Conservation (phyloP, 2,797 vertebrate species). For the Psittacula derbiana region DNA sequence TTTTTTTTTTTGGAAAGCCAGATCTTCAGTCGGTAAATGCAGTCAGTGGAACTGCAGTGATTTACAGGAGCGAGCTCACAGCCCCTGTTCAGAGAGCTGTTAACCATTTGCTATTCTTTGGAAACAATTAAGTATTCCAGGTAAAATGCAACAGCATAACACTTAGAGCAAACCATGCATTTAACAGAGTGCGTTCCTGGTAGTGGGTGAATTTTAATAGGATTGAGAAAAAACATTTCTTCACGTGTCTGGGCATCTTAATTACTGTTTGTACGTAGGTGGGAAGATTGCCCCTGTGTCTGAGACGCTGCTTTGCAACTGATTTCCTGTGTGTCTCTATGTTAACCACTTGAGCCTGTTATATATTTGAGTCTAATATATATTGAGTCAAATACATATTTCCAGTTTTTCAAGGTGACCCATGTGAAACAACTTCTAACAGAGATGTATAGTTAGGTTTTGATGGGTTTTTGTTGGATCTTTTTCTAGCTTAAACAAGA, state of each 20-base stretch:
- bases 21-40: neutral
- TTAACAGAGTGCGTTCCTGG: neutral
- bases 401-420: neutral
- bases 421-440: neutral
- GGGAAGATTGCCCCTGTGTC: neutral
- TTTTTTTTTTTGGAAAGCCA: neutral
- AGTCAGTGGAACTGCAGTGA: neutral
- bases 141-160: neutral
- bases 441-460: neutral
- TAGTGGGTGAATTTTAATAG: slow-evolving; percentile 5
- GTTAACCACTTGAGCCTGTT: neutral
- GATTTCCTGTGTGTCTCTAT: neutral
- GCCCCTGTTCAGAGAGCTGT: neutral
- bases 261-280: neutral
- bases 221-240: neutral
- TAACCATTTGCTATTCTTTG: neutral
- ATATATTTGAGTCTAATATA: neutral
- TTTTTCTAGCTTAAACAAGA: neutral
- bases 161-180: neutral
- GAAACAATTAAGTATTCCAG: neutral
- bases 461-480: fast-evolving
- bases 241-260: neutral
- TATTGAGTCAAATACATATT: neutral
- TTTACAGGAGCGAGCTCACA: neutral
- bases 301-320: neutral